Evolutionary conservation across 2,888 invertebrate species (phyloP).

Genomic region (Dascillus cervinus): DNA sequence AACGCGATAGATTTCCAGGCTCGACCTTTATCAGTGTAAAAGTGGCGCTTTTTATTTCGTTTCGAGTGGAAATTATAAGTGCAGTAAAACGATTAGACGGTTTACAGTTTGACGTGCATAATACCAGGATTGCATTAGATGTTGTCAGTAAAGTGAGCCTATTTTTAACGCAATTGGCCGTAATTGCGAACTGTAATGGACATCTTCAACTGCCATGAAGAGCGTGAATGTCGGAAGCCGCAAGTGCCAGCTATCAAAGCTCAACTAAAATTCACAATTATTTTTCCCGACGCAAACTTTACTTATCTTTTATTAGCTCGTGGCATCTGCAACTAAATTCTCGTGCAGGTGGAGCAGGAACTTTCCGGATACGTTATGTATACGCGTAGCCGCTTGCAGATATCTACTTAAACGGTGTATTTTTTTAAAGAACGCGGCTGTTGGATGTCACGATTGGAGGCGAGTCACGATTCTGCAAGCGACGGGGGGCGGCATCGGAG

Average conservation of each 20-base stretch:
- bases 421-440: constrained; percentile 10
- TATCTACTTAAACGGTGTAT: constrained; percentile 11
- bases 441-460: constrained; percentile 37
- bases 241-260: constrained; percentile 33
- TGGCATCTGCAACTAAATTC: background rate
- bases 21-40: no score
- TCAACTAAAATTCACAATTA: constrained; percentile 21
- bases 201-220: constrained; percentile 31
- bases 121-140: background rate
- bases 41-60: no score
- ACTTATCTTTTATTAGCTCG: constrained; percentile 3
- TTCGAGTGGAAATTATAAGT: no score
- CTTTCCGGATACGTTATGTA: constrained; percentile 5
- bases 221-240: constrained; percentile 36
- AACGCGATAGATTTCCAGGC: constrained; percentile 2
- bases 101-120: no score
- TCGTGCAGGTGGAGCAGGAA: constrained; percentile 3
- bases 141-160: constrained; percentile 24
- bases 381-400: constrained; percentile 11
- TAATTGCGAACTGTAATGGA: constrained; percentile 33
- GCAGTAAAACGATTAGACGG: no score
- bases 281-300: constrained; percentile 4
- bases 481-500: constrained; percentile 23
- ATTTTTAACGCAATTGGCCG: constrained; percentile 28
- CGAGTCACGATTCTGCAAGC: constrained; percentile 37